phyloP scores from a whole-genome alignment of 2,113 vertebrate genomes.

The Cryptoleucopteryx plumbea region DNA sequence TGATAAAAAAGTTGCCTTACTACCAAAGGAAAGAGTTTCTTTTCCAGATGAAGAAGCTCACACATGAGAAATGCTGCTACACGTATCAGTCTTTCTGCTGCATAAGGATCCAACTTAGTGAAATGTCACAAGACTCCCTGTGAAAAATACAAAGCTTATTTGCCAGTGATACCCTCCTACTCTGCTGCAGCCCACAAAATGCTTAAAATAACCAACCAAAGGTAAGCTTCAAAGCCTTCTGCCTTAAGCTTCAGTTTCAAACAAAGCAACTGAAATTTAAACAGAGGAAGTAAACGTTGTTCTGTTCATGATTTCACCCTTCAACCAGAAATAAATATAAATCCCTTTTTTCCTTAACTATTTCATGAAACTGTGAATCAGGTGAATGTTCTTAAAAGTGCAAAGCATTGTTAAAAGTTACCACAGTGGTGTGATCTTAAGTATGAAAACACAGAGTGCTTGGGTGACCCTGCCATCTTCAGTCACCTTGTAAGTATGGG shows the following conservation, averaged over 20 bases:
- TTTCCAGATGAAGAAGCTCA: slow-evolving; percentile 8
- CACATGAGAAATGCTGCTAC: background rate
- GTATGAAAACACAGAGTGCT: background rate
- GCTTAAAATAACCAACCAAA: slow-evolving; percentile 58
- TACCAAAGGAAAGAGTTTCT: background rate
- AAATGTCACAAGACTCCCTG: slow-evolving; percentile 30
- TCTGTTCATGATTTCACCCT: slow-evolving; percentile 42
- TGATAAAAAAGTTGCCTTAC: background rate
- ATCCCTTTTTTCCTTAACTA: slow-evolving; percentile 18
- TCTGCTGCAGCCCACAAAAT: slow-evolving; percentile 31
- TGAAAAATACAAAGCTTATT: slow-evolving; percentile 55
- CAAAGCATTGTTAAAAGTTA: background rate
- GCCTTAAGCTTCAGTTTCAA: slow-evolving; percentile 46
- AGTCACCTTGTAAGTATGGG: background rate
- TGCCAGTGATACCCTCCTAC: slow-evolving; percentile 51
- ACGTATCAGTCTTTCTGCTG: background rate
- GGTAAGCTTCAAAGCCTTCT: slow-evolving; percentile 53
- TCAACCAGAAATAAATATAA: slow-evolving; percentile 55
- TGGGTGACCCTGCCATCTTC: background rate
- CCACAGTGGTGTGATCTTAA: background rate
- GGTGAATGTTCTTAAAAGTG: background rate
- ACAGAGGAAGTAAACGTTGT: slow-evolving; percentile 57
- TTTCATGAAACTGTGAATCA: background rate
- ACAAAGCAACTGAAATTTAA: slow-evolving; percentile 60
- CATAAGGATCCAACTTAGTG: background rate